phyloP scores from a whole-genome alignment of 1,140 invertebrate species.

The Meloidogyne hapla region DNA sequence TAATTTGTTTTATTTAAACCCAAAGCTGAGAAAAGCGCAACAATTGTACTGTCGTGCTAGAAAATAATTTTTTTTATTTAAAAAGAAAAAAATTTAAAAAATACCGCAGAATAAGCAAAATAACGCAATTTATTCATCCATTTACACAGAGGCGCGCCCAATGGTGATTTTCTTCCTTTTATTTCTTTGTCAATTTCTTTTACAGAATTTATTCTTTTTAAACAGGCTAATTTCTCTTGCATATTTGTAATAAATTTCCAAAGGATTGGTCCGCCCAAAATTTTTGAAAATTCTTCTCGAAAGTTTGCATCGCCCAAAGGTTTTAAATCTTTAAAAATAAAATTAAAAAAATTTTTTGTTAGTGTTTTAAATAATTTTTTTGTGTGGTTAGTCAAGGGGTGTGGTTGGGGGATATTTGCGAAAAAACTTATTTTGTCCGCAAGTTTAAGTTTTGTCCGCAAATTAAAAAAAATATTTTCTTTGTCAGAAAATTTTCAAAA shows the following conservation, averaged over 20 bases:
- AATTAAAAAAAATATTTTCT: too few relatives aligned
- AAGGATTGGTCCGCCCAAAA: conserved; percentile 38
- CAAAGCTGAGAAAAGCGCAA: conserved; percentile 36
- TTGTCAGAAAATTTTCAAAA: too few relatives aligned
- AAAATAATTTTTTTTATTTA: conserved; percentile 2
- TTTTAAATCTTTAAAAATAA: conserved; percentile 23
- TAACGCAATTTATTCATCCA: conserved; percentile 47
- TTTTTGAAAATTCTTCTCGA: conserved; percentile 32
- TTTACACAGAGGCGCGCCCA: conserved; percentile 26
- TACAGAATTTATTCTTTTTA: conserved; percentile 14
- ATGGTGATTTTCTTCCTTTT: conserved; percentile 6
- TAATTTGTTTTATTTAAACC: conserved; percentile 37
- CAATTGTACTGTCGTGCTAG: conserved; percentile 43
- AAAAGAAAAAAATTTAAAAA: conserved; percentile 13
- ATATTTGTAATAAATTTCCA: conserved; percentile 35
- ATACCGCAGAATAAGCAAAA: conserved; percentile 45
- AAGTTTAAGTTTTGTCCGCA: too few relatives aligned
- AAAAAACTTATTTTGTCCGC: too few relatives aligned
- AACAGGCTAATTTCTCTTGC: conserved; percentile 31
- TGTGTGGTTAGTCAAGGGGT: neutral
- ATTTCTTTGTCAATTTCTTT: conserved; percentile 18
- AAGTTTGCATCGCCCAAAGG: conserved; percentile 40
- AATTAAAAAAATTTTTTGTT: neutral
- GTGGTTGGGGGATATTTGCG: neutral
- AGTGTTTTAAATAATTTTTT: neutral